Conservation (phyloP, 1,140 invertebrate genomes). For the Halictus rubicundus region DNA sequence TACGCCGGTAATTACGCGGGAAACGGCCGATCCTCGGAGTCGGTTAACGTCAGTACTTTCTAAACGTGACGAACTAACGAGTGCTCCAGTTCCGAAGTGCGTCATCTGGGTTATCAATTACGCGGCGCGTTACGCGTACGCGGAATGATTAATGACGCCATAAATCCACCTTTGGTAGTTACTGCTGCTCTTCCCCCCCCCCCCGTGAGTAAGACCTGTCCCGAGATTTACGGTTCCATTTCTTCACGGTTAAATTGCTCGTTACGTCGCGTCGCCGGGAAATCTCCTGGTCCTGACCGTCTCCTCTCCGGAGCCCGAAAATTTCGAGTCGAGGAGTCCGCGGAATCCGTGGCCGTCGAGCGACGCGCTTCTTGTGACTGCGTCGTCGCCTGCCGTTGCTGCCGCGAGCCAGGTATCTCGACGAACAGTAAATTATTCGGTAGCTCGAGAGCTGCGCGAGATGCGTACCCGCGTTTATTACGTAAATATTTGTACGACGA, state of each 20-base stretch:
- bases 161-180: conserved; percentile 64
- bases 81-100: conserved; percentile 57
- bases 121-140: conserved; percentile 52
- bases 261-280: conserved; percentile 41
- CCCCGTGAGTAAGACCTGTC: conserved; percentile 43
- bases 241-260: conserved; percentile 43
- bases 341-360: conserved; percentile 22
- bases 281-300: neutral
- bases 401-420: conserved; percentile 52
- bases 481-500: conserved; percentile 75
- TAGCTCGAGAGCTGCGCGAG: conserved; percentile 50
- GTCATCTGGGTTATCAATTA: conserved; percentile 68
- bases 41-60: conserved; percentile 45
- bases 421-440: conserved; percentile 72
- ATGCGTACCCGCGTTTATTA: conserved; percentile 70
- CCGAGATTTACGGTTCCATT: conserved; percentile 61
- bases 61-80: conserved; percentile 59
- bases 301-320: neutral
- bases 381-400: conserved; percentile 22
- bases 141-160: conserved; percentile 60
- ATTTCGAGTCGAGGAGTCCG: neutral
- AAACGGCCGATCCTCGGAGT: conserved; percentile 1
- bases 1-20: conserved; percentile 28
- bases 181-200: conserved; percentile 34
- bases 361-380: conserved; percentile 34